phyloP scores from a whole-genome alignment of 2,113 vertebrate genomes.

The Cololabis saira region DNA sequence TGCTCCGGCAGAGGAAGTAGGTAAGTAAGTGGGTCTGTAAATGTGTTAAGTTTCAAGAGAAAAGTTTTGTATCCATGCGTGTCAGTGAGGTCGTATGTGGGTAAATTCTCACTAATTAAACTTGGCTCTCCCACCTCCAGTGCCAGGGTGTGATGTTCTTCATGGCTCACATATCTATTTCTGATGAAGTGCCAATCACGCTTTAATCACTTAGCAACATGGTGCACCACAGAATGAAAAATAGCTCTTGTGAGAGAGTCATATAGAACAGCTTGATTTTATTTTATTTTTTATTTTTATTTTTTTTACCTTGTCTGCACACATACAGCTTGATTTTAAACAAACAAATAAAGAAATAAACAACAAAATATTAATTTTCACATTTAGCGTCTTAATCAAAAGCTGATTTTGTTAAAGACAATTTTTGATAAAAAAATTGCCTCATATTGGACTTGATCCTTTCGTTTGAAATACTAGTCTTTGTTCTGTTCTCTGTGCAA shows the following conservation, averaged over 20 bases:
- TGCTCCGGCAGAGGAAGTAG: constrained; percentile 1
- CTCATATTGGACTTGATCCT: background rate
- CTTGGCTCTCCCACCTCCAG: constrained; percentile 59
- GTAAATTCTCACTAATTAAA: constrained; percentile 61
- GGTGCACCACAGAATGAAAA: constrained; percentile 38
- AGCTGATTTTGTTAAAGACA: constrained; percentile 11
- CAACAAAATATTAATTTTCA: constrained; percentile 1
- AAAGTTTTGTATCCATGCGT: constrained; percentile 25
- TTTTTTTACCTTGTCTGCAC: no score
- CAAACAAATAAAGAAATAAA: constrained; percentile 1
- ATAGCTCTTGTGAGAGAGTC: constrained; percentile 23
- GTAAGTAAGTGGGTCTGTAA: constrained; percentile 7
- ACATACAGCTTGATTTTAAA: no score
- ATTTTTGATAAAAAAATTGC: background rate
- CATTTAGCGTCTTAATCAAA: constrained; percentile 17
- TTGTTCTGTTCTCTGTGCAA: constrained; percentile 4
- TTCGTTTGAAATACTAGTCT: constrained; percentile 28
- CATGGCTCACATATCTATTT: constrained; percentile 70
- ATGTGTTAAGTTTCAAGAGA: constrained; percentile 12
- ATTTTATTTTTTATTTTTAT: no score
- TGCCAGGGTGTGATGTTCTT: constrained; percentile 74
- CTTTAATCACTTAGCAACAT: constrained; percentile 55
- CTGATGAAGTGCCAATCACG: constrained; percentile 71
- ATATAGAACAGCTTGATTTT: constrained; percentile 6
- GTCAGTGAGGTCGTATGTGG: constrained; percentile 45